A percentile compares a stretch with the other conserved stretches of the same genome.
Evolutionary conservation across 2,888 invertebrate species (phyloP).

Genomic region (Lamellibrachia columna): DNA sequence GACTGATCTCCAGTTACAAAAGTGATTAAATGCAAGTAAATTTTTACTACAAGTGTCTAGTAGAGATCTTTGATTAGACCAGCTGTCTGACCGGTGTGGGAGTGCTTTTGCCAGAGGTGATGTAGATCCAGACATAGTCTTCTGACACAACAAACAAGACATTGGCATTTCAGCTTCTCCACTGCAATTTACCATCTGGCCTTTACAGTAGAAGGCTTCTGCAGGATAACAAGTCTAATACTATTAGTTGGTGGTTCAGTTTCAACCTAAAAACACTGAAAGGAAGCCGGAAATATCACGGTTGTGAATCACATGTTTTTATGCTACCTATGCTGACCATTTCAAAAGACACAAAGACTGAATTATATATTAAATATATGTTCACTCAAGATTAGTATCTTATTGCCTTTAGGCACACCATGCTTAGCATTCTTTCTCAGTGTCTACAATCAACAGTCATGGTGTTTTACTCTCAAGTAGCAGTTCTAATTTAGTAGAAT

Average conservation of each 20-base stretch:
- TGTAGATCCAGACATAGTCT: neutral
- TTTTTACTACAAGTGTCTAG: neutral
- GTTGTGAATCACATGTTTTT: neutral
- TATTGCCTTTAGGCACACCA: neutral
- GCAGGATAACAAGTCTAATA: neutral
- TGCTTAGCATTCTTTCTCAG: neutral
- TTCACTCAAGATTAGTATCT: conserved; percentile 11
- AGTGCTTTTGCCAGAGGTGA: neutral
- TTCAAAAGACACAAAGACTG: neutral
- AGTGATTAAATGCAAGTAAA: neutral
- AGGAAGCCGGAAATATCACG: neutral
- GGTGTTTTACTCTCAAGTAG: neutral
- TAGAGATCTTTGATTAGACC: neutral
- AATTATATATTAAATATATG: neutral
- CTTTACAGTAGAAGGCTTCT: neutral
- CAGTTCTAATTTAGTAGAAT: too few relatives aligned
- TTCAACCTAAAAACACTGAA: neutral
- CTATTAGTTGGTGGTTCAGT: neutral
- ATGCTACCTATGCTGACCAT: neutral
- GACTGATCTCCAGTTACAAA: neutral
- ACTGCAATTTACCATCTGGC: neutral
- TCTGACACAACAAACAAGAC: neutral
- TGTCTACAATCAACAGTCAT: neutral
- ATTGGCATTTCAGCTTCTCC: neutral
- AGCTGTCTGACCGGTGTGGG: neutral